Base-by-base conservation (phyloP, 2,888 invertebrate species). In the Ypsolopha sequella region DNA sequence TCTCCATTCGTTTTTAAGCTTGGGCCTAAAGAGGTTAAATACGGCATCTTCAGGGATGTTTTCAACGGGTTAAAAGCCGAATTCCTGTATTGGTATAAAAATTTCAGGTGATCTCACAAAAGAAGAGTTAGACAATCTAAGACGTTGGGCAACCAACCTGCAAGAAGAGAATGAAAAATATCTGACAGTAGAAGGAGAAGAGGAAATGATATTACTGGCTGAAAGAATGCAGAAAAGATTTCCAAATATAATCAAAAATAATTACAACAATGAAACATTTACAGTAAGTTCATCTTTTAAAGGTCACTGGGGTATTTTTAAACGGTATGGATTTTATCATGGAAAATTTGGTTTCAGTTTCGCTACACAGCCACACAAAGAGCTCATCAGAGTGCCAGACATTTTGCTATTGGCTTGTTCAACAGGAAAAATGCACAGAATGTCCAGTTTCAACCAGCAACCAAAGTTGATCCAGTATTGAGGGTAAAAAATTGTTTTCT, bases 321-420 rank as follows among this genome's bases (percentile, higher is more conserved):
- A 24, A 24, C 24, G 24, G 24, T 24, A 24, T n/a, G n/a, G n/a
- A n/a, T n/a, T n/a, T n/a, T 46, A 7, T 10, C 13, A 36, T 35
- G 13, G 10, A 51, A 43, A 6, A 41, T 50, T n/a, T 50, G 9
- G 49, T 85, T 87, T 56, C 81, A 94, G 91, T 93, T 95, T 65
- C 91, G 91, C 62, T 92, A 90, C 59, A 95, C 95, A 13, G 89
- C 91, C 1, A 93, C 93, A 1, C 92, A 95, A 66, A 88, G 95
- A 58, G 90, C 95, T 0, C 87, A 90, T 51, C 89, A 90, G 62
- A 95, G 95, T 73, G 94, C 94, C 0, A 88, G 88, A 61, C 88
- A 90, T 68, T 95, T 95, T 79, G 89, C 91, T 0, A 84, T 90
- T 50, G 95, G 95, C 0, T 73, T 95, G 44, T 95, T 95, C 77